phyloP scores from a whole-genome alignment of 2,797 vertebrate genomes.

The Thamnophis elegans region DNA sequence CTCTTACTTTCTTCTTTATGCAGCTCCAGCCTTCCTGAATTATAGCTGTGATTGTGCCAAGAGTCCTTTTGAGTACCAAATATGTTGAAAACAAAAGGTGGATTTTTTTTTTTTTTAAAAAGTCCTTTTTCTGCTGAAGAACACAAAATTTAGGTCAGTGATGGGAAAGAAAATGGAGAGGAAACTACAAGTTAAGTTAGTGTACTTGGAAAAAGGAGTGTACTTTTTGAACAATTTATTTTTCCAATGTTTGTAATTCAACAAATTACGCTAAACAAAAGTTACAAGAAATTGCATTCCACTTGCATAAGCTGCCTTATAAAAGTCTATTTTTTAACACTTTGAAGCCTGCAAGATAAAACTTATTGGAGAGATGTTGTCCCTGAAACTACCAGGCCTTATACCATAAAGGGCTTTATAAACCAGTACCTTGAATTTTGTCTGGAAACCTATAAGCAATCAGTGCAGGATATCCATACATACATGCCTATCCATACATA shows the following conservation, averaged over 20 bases:
- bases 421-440: neutral
- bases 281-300: slow-evolving; percentile 67
- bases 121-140: slow-evolving; percentile 6
- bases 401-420: neutral
- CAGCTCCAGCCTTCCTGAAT: neutral
- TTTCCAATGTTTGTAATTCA: slow-evolving; percentile 67
- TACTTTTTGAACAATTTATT: slow-evolving; percentile 61
- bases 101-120: neutral
- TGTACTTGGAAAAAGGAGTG: slow-evolving; percentile 57
- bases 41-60: neutral
- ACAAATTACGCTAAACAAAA: slow-evolving; percentile 39
- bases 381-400: neutral
- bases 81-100: neutral
- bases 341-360: slow-evolving; percentile 32
- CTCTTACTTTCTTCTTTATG: neutral
- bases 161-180: slow-evolving; percentile 43
- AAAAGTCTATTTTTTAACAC: slow-evolving; percentile 39
- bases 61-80: neutral
- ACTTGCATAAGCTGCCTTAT: slow-evolving; percentile 67
- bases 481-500: neutral
- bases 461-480: neutral
- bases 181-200: slow-evolving; percentile 57
- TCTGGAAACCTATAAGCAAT: neutral
- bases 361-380: neutral
- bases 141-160: slow-evolving; percentile 45